phyloP scores from a whole-genome alignment of 2,888 invertebrate species.

The Liopterus haemorrhoidalis region DNA sequence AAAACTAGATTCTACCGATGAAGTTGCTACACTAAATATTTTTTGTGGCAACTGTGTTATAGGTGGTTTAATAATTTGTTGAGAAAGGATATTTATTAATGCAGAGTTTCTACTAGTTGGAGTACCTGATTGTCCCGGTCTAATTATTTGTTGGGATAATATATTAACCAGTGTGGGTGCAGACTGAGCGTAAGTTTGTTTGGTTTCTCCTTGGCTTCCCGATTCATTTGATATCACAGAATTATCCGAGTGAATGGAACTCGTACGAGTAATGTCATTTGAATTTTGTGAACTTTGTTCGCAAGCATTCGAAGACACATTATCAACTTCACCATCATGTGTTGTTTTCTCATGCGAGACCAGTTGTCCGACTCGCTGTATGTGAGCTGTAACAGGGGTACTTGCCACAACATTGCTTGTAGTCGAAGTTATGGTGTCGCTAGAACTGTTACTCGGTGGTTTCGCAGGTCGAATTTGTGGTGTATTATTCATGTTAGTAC shows the following conservation, averaged over 20 bases:
- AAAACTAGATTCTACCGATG: slow-evolving; percentile 17
- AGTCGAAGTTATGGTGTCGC: slow-evolving; percentile 5
- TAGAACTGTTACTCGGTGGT: slow-evolving; percentile 8
- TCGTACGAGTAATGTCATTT: slow-evolving; percentile 22
- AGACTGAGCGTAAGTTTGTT: slow-evolving; percentile 33
- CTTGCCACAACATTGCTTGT: slow-evolving; percentile 11
- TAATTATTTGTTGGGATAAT: slow-evolving; percentile 49
- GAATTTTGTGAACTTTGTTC: slow-evolving; percentile 12
- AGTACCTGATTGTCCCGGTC: slow-evolving; percentile 40
- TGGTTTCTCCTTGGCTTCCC: slow-evolving; percentile 35
- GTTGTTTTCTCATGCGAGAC: slow-evolving; percentile 7
- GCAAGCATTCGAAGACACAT: slow-evolving; percentile 1
- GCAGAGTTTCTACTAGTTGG: slow-evolving; percentile 38
- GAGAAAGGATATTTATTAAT: slow-evolving; percentile 44
- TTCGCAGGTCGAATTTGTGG: slow-evolving; percentile 16
- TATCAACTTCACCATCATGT: slow-evolving; percentile 9
- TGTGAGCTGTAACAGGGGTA: slow-evolving; percentile 43
- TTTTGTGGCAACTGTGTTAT: slow-evolving; percentile 41
- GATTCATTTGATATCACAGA: slow-evolving; percentile 8
- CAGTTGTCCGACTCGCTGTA: slow-evolving; percentile 47
- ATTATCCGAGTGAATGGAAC: slow-evolving; percentile 26
- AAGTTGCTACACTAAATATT: too few species aligned
- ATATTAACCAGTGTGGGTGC: slow-evolving; percentile 50
- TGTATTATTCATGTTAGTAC: slow-evolving; percentile 23
- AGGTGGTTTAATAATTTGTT: slow-evolving; percentile 43